Evolutionary conservation across 2,113 vertebrate species (phyloP).

Genomic region (Salvelinus fontinalis): DNA sequence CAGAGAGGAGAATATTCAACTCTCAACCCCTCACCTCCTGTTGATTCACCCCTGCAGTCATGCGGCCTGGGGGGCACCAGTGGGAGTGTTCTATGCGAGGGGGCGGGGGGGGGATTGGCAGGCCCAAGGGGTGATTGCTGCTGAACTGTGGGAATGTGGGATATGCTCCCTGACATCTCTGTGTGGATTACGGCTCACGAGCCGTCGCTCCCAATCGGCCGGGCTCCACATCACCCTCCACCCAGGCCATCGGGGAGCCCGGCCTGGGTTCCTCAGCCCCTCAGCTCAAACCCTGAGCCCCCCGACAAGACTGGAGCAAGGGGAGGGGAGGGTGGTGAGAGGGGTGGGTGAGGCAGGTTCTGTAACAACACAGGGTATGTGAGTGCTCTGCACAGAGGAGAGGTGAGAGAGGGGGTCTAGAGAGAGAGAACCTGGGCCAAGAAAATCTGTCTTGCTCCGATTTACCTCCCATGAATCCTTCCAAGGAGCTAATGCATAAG

Average conservation of each 20-base stretch:
- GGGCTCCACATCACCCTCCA: conserved; percentile 28
- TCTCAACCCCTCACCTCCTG: background rate
- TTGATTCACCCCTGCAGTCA: conserved; percentile 40
- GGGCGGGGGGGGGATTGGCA: conserved; percentile 20
- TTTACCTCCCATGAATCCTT: conserved; percentile 26
- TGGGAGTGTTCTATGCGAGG: background rate
- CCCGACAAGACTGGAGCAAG: background rate
- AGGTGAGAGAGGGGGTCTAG: background rate
- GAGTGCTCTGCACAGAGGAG: background rate
- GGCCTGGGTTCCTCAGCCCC: background rate
- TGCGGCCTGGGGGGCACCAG: conserved; percentile 27
- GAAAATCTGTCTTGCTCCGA: conserved; percentile 16
- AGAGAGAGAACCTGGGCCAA: conserved; percentile 12
- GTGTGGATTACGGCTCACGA: conserved; percentile 44
- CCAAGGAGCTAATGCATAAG: background rate
- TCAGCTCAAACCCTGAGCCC: background rate
- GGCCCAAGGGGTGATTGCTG: conserved; percentile 9
- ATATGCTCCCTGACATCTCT: conserved; percentile 46
- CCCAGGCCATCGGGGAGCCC: background rate
- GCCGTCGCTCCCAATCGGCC: conserved; percentile 28
- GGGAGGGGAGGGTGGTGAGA: conserved; percentile 5
- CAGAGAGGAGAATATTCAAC: background rate
- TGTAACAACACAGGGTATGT: background rate
- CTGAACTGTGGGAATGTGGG: conserved; percentile 38
- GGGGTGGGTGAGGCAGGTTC: background rate